These are phyloP conservation scores for Deilephila elpenor DNA, from an alignment of 2,888 invertebrate species.

Conservation along the genomic window DNA sequence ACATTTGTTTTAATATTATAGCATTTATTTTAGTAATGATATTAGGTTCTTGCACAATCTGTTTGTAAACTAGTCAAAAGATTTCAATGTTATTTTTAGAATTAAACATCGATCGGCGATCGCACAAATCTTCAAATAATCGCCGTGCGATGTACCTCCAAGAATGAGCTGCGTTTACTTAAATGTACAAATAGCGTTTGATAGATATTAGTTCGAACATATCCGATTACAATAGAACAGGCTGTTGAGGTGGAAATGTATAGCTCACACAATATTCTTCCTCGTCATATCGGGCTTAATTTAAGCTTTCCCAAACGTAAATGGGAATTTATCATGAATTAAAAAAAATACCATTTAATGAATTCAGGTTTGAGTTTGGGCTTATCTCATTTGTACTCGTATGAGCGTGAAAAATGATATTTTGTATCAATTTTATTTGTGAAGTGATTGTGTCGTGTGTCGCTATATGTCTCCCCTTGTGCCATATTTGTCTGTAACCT, in stretches of 20 bases:
- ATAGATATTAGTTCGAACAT: neutral
- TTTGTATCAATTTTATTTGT: neutral
- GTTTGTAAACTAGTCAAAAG: neutral
- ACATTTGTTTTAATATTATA: too few relatives aligned
- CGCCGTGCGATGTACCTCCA: neutral
- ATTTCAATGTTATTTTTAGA: neutral
- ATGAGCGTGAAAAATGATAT: neutral
- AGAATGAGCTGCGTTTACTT: too few relatives aligned
- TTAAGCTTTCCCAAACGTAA: too few relatives aligned
- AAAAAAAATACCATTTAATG: too few relatives aligned
- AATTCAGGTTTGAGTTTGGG: too few relatives aligned
- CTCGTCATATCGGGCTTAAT: too few relatives aligned
- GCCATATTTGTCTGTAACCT: conserved; percentile 13
- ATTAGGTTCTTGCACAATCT: neutral
- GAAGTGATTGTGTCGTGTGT: neutral
- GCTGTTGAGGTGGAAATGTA: neutral
- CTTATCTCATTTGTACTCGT: too few relatives aligned
- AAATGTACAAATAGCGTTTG: neutral
- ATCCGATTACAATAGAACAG: neutral
- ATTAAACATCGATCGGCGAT: neutral
- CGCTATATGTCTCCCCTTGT: neutral
- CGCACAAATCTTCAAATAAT: neutral
- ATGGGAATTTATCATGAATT: too few relatives aligned
- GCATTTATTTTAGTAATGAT: neutral
- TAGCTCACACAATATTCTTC: neutral